Percentiles rank a stretch among this genome's conserved stretches.
Evolutionary conservation across 2,113 vertebrate species (phyloP).

Genomic region (Dicentrarchus labrax): DNA sequence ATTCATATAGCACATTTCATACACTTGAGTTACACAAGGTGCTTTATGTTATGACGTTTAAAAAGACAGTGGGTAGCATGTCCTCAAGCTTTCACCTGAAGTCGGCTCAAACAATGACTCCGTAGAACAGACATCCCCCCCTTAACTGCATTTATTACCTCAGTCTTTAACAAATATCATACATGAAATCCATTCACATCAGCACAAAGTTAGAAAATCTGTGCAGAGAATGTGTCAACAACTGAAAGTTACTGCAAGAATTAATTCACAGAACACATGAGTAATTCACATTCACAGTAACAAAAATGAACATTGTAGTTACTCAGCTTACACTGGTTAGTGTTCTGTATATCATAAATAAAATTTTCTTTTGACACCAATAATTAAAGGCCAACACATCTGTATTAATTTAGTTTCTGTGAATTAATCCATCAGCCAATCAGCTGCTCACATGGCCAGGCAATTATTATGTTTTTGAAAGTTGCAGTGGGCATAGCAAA

Average conservation of each 20-base stretch:
- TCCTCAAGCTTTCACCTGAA: neutral
- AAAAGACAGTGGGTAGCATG: no score
- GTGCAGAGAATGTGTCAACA: conserved; percentile 19
- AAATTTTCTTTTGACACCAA: neutral
- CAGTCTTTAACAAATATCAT: conserved; percentile 36
- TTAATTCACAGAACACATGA: conserved; percentile 21
- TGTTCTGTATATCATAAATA: neutral
- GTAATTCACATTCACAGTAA: neutral
- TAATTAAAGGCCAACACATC: neutral
- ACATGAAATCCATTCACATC: conserved; percentile 38
- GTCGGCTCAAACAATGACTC: conserved; percentile 22
- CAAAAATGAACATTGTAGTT: neutral
- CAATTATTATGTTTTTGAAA: neutral
- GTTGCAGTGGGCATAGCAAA: no score
- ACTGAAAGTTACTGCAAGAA: neutral
- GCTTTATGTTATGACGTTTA: no score
- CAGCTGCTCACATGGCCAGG: neutral
- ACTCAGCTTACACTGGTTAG: neutral
- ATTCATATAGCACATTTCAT: no score
- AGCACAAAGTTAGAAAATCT: conserved; percentile 7
- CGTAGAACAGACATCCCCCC: neutral
- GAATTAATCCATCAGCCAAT: conserved; percentile 9
- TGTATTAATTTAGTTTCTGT: conserved; percentile 5
- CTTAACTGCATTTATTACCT: conserved; percentile 73
- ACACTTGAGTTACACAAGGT: no score